These are phyloP conservation scores for Cydia strobilella DNA, from an alignment of 1,140 invertebrate genomes.

Conservation along the genomic window DNA sequence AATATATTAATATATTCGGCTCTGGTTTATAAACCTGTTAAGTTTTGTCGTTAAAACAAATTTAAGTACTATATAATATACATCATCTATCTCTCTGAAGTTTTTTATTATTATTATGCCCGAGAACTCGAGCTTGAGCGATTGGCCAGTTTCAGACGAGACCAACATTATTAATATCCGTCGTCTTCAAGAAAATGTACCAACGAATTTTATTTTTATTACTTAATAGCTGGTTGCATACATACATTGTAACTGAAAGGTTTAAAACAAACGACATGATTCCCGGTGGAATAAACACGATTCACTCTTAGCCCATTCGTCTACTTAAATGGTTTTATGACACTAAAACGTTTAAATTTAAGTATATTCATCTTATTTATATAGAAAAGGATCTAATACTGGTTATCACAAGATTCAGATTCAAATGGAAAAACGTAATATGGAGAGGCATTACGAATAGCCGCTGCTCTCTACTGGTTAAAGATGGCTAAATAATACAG, in stretches of 20 bases:
- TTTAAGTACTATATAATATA: too few species aligned
- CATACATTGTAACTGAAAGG: not conserved
- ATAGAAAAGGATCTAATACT: not conserved
- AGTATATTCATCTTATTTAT: not conserved
- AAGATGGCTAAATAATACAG: not conserved
- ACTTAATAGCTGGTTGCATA: too few species aligned
- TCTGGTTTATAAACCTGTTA: too few species aligned
- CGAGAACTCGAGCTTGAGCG: too few species aligned
- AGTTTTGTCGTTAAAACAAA: too few species aligned
- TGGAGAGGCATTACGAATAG: not conserved
- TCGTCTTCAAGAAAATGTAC: not conserved
- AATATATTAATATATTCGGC: too few species aligned
- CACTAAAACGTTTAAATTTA: not conserved
- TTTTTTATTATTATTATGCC: too few species aligned
- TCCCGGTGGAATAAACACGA: constrained; percentile 6
- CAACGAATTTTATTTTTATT: too few species aligned
- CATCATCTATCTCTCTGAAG: too few species aligned
- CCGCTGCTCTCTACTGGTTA: not conserved
- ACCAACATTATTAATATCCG: too few species aligned
- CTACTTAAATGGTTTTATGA: not conserved
- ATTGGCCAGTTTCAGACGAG: too few species aligned
- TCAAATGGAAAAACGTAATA: not conserved
- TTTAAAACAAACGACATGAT: not conserved
- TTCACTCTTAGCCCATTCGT: not conserved
- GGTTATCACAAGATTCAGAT: not conserved